Percentiles rank a stretch among this genome's conserved stretches.
Evolutionary conservation across 2,797 vertebrate species (phyloP).

Genomic region (Eremophila alpestris): DNA sequence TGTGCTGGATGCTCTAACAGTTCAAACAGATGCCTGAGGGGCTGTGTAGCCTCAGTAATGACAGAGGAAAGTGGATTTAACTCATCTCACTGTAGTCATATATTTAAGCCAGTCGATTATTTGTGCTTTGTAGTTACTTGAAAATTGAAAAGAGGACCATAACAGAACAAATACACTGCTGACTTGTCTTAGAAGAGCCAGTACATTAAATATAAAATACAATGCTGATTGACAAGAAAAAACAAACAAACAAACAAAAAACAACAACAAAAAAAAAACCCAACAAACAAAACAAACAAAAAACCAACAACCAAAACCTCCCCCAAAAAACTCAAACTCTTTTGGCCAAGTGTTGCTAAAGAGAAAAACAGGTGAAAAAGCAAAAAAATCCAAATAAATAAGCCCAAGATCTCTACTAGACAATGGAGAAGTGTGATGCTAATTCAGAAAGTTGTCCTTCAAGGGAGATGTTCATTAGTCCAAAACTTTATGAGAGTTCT

Average conservation of each 20-base stretch:
- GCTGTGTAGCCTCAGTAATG: background rate
- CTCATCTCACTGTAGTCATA: background rate
- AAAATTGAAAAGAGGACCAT: background rate
- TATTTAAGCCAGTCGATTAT: background rate
- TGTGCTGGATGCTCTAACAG: background rate
- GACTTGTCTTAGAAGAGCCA: background rate
- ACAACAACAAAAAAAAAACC: background rate
- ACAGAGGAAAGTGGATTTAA: background rate
- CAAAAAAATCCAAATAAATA: background rate
- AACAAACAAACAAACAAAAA: background rate
- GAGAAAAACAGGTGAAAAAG: background rate
- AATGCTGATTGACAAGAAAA: background rate
- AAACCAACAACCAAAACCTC: background rate
- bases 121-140: background rate
- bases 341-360: background rate
- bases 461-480: background rate
- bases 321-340: rapidly evolving
- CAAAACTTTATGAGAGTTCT: background rate
- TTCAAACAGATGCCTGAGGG: background rate
- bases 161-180: background rate
- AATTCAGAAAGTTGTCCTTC: background rate
- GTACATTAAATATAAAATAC: background rate
- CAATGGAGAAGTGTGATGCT: rapidly evolving
- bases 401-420: background rate
- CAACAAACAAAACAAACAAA: background rate